These are phyloP conservation scores for Hypomecis punctinalis DNA, from an alignment of 2,888 invertebrate species.

Conservation along the genomic window DNA sequence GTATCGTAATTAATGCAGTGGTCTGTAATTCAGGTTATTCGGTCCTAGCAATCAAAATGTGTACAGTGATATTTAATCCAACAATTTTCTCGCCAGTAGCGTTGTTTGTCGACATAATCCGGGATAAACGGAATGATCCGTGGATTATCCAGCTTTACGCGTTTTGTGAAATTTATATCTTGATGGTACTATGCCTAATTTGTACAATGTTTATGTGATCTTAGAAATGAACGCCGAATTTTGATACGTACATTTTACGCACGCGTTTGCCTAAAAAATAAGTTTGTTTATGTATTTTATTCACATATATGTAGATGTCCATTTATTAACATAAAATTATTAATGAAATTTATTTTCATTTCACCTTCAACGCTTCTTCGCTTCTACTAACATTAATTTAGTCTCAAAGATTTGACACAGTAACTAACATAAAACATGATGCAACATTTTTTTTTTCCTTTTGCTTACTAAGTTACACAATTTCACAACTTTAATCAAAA, in stretches of 20 bases:
- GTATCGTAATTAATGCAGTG: background rate
- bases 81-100: conserved; percentile 22
- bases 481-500: too few species aligned
- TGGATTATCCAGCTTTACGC: conserved; percentile 31
- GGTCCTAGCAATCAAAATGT: conserved; percentile 8
- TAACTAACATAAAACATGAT: too few species aligned
- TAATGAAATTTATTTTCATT: too few species aligned
- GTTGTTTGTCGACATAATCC: conserved; percentile 33
- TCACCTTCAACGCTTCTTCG: too few species aligned
- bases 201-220: conserved; percentile 7
- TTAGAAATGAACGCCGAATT: background rate
- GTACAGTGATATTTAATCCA: conserved; percentile 19
- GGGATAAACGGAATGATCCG: conserved; percentile 34
- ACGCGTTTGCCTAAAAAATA: too few species aligned
- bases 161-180: conserved; percentile 20
- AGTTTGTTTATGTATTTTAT: too few species aligned
- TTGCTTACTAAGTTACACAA: too few species aligned
- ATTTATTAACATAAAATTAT: too few species aligned
- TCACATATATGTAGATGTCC: too few species aligned
- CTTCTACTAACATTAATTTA: too few species aligned
- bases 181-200: conserved; percentile 18
- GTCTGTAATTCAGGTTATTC: background rate
- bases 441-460: too few species aligned
- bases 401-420: too few species aligned
- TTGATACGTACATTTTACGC: background rate